Percentiles rank a stretch among this genome's conserved stretches.
These are phyloP conservation scores for Rhabdomys pumilio DNA, from an alignment of 2,797 vertebrate genomes.

Conservation along the genomic window DNA sequence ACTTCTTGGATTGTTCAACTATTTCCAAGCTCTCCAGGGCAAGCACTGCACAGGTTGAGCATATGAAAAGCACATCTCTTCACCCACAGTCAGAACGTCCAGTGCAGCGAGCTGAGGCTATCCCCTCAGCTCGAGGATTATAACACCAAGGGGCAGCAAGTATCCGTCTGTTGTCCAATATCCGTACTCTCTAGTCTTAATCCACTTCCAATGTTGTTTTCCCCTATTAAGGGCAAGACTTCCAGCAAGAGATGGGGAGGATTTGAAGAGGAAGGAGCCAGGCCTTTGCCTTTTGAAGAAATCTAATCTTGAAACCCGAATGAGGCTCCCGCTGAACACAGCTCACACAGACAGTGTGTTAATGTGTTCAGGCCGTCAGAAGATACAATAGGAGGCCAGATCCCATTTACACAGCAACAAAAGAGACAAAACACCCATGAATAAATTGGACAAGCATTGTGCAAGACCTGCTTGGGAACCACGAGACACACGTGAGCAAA, in stretches of 20 bases:
- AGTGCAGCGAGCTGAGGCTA: accelerated
- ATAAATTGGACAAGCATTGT: not conserved
- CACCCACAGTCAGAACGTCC: accelerated
- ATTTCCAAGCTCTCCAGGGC: accelerated
- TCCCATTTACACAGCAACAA: not conserved
- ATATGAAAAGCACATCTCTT: accelerated
- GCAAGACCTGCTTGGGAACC: not conserved
- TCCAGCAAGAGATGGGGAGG: not conserved
- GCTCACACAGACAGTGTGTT: accelerated
- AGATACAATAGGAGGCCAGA: not conserved
- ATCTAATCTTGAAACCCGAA: not conserved
- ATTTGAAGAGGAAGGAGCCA: not conserved
- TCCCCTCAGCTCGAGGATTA: accelerated
- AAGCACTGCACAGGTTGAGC: not conserved
- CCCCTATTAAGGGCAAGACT: not conserved
- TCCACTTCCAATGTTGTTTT: not conserved
- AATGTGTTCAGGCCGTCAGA: accelerated
- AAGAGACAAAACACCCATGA: not conserved
- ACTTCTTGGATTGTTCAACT: not conserved
- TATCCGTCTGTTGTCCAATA: not conserved
- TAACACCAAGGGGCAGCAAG: accelerated
- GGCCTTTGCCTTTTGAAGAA: not conserved
- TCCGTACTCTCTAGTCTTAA: not conserved
- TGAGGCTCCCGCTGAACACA: accelerated
- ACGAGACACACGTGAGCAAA: accelerated